Percentiles rank a stretch among this genome's conserved stretches.
phyloP scores from a whole-genome alignment of 2,113 vertebrate species.

The Ardeotis arabs region DNA sequence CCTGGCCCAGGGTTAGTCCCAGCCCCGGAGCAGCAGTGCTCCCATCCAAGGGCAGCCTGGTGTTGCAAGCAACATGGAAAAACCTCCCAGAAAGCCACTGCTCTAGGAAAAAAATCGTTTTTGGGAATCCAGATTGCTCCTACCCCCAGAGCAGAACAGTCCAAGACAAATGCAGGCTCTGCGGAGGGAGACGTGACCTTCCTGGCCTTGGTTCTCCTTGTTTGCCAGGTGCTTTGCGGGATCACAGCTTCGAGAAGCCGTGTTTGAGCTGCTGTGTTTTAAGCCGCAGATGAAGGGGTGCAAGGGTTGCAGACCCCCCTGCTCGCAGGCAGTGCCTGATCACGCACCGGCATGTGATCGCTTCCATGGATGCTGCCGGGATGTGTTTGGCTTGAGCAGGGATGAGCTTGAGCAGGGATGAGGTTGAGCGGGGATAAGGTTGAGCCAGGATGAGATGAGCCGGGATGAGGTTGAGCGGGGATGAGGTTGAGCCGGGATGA shows the following conservation, averaged over 20 bases:
- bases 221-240: neutral
- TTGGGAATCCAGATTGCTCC: neutral
- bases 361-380: neutral
- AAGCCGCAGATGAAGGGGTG: neutral
- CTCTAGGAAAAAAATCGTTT: neutral
- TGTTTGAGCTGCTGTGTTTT: neutral
- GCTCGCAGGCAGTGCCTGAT: neutral
- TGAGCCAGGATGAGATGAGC: neutral
- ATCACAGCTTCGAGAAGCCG: neutral
- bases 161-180: neutral
- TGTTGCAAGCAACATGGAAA: neutral
- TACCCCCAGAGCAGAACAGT: neutral
- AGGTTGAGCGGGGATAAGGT: neutral
- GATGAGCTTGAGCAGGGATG: neutral
- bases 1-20: neutral
- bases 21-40: neutral
- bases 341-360: rapidly evolving
- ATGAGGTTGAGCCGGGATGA: neutral
- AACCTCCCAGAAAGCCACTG: neutral
- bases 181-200: rapidly evolving
- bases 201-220: neutral
- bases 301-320: neutral
- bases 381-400: neutral
- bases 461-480: neutral
- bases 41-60: neutral